A percentile compares a stretch with the other conserved stretches of the same genome.
These are phyloP conservation scores for Macrosiphum euphorbiae DNA, from an alignment of 2,888 invertebrate genomes.

Conservation along the genomic window DNA sequence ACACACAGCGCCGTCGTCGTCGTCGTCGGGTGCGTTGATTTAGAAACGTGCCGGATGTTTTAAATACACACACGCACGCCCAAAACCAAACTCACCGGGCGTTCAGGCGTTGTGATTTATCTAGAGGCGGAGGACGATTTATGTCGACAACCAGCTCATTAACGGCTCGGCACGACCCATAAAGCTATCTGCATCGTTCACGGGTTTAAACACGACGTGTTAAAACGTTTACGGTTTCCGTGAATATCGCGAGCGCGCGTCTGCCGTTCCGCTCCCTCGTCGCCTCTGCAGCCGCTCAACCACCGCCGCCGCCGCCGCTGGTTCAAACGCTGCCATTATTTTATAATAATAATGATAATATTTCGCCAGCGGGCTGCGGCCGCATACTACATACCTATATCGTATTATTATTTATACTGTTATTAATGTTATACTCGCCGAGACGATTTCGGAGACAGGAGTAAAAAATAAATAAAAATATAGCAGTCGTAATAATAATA, in stretches of 20 bases:
- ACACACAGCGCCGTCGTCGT: neutral
- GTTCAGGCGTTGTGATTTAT: conserved; percentile 42
- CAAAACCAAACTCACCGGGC: conserved; percentile 38
- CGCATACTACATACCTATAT: neutral
- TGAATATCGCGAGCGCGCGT: conserved; percentile 21
- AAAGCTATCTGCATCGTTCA: conserved; percentile 54
- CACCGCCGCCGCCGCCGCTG: neutral
- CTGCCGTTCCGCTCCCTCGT: neutral
- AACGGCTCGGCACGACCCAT: conserved; percentile 58
- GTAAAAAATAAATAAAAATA: neutral
- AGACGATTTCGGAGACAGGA: neutral
- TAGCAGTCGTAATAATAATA: neutral
- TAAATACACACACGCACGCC: conserved; percentile 26
- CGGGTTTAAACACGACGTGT: conserved; percentile 55
- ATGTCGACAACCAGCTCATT: conserved; percentile 63
- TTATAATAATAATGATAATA: neutral
- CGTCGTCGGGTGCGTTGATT: conserved; percentile 20
- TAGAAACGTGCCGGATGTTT: conserved; percentile 62
- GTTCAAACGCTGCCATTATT: neutral
- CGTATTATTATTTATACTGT: neutral
- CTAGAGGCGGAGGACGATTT: conserved; percentile 55
- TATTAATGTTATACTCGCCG: neutral
- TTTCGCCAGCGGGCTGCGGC: neutral
- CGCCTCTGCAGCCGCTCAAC: neutral
- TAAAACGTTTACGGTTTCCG: conserved; percentile 63